These are phyloP conservation scores for Tachycineta bicolor DNA, from an alignment of 2,113 vertebrate genomes.

Conservation along the genomic window DNA sequence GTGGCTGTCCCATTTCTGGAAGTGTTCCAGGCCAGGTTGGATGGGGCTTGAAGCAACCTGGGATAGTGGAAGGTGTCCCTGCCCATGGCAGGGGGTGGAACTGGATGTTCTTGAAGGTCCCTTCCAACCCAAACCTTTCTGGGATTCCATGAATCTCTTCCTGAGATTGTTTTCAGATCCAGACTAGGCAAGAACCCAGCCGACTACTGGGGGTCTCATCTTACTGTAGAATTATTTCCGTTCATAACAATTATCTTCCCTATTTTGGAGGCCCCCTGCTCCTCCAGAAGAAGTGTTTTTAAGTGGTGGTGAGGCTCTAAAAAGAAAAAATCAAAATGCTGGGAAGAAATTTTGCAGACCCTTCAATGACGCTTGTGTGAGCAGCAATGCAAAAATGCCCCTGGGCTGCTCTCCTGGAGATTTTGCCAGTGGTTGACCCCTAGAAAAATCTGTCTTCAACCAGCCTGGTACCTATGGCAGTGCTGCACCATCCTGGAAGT, in stretches of 20 bases:
- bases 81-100: not conserved
- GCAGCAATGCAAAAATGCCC: not conserved
- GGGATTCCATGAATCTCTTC: not conserved
- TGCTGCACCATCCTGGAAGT: not conserved
- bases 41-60: fast-evolving
- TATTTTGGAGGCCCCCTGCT: not conserved
- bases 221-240: not conserved
- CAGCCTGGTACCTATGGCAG: not conserved
- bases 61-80: not conserved
- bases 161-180: not conserved
- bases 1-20: not conserved
- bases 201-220: fast-evolving
- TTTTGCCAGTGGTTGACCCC: not conserved
- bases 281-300: not conserved
- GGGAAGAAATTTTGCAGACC: not conserved
- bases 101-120: not conserved
- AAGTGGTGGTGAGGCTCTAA: not conserved
- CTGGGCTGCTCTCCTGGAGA: not conserved
- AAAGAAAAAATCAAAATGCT: not conserved
- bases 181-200: not conserved
- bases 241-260: not conserved
- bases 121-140: not conserved
- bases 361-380: not conserved
- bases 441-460: not conserved
- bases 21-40: fast-evolving